Conservation (phyloP, 2,888 invertebrate species). For the Blastobasis lacticolella region DNA sequence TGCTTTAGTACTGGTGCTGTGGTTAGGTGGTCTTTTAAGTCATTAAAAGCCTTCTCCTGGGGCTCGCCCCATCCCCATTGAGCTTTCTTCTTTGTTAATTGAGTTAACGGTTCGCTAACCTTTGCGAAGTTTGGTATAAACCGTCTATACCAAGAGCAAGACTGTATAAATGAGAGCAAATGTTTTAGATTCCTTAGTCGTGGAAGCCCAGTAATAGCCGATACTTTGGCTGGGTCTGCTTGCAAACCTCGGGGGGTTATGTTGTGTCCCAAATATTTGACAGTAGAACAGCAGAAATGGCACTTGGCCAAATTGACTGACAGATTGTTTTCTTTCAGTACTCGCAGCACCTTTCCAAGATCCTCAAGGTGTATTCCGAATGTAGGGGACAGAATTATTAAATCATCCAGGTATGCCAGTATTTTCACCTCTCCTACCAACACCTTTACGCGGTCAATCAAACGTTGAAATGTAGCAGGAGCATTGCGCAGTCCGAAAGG, state of each 20-base stretch:
- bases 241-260: constrained; percentile 19
- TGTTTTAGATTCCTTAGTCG: background rate
- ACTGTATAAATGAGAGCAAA: constrained; percentile 24
- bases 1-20: too few relatives aligned
- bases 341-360: constrained; percentile 12
- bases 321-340: constrained; percentile 13
- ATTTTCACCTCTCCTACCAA: constrained; percentile 8
- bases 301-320: constrained; percentile 15
- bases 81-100: background rate
- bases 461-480: constrained; percentile 19
- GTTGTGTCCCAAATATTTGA: constrained; percentile 21
- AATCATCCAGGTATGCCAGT: constrained; percentile 20
- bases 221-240: constrained; percentile 16
- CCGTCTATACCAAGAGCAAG: constrained; percentile 23
- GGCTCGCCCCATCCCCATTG: background rate
- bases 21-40: background rate
- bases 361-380: constrained; percentile 16
- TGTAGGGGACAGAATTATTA: constrained; percentile 17
- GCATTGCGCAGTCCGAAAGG: constrained; percentile 20
- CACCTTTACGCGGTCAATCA: constrained; percentile 14
- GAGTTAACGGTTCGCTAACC: constrained; percentile 17
- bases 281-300: constrained; percentile 12
- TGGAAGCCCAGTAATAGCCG: constrained; percentile 6
- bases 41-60: background rate
- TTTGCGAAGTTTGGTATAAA: constrained; percentile 21